These are phyloP conservation scores for Drosophila auraria DNA, from an alignment of 1,140 invertebrate genomes.

Conservation along the genomic window DNA sequence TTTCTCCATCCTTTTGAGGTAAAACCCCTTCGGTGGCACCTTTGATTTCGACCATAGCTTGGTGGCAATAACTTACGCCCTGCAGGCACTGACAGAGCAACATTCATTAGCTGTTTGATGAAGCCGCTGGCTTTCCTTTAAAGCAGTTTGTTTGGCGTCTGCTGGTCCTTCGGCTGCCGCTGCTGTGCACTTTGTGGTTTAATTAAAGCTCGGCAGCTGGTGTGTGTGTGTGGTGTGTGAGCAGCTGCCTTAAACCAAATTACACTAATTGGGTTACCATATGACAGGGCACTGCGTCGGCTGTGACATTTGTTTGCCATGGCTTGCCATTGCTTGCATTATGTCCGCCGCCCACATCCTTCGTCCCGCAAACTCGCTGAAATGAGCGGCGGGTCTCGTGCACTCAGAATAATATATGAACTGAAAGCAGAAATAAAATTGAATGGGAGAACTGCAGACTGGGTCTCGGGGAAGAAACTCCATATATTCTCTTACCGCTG, in stretches of 20 bases:
- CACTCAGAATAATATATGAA: not conserved
- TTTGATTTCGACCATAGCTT: slow-evolving; percentile 24
- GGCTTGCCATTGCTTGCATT: slow-evolving; percentile 54
- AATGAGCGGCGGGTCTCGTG: slow-evolving; percentile 11
- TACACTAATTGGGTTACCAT: slow-evolving; percentile 72
- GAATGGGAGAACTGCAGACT: no score
- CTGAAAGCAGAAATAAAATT: no score
- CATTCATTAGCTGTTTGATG: slow-evolving; percentile 52
- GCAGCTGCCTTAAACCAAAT: slow-evolving; percentile 63
- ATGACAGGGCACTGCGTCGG: slow-evolving; percentile 61
- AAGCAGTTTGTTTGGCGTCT: slow-evolving; percentile 48
- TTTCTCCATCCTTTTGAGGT: not conserved
- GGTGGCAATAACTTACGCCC: slow-evolving; percentile 35
- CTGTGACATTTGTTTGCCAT: slow-evolving; percentile 62
- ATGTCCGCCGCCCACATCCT: slow-evolving; percentile 40
- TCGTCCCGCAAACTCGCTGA: slow-evolving; percentile 15
- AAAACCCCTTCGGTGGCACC: slow-evolving; percentile 16
- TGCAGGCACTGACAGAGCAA: slow-evolving; percentile 5
- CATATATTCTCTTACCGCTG: no score
- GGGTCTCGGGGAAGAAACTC: no score
- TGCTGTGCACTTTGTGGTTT: slow-evolving; percentile 56
- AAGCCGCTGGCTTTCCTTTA: slow-evolving; percentile 43
- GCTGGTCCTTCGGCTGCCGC: not conserved
- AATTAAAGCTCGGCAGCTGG: slow-evolving; percentile 47
- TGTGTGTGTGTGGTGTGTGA: not conserved